These are phyloP conservation scores for Malurus splendens DNA, from an alignment of 2,797 vertebrate species.

Conservation along the genomic window DNA sequence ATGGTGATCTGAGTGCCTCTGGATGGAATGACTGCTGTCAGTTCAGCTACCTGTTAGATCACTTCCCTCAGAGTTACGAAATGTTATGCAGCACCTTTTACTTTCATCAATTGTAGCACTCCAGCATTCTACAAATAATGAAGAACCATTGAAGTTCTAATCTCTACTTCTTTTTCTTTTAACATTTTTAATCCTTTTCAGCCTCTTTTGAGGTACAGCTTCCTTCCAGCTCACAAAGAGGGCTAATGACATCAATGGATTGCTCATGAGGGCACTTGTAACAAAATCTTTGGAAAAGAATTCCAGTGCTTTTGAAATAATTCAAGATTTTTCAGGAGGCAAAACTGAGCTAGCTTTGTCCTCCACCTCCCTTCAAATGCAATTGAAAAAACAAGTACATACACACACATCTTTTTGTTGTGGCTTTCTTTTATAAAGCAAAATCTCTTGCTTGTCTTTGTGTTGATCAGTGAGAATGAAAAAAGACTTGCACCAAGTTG, in stretches of 20 bases:
- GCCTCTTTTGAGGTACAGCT: conserved; percentile 27
- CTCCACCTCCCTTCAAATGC: fast-evolving
- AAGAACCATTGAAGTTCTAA: not conserved
- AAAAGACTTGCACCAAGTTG: conserved; percentile 30
- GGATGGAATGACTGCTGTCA: not conserved
- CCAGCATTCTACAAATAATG: not conserved
- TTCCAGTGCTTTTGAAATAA: conserved; percentile 13
- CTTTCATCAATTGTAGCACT: not conserved
- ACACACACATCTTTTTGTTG: not conserved
- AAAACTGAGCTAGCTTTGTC: not conserved
- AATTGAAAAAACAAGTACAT: not conserved
- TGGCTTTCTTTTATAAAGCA: not conserved
- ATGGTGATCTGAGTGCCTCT: not conserved
- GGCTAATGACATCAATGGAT: conserved; percentile 18
- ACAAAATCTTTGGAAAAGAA: conserved; percentile 13
- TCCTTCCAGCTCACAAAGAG: conserved; percentile 36
- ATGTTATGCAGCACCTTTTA: not conserved
- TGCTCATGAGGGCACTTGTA: conserved; percentile 11
- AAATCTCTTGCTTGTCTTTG: not conserved
- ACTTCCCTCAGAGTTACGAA: not conserved
- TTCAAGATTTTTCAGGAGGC: not conserved
- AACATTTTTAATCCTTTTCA: conserved; percentile 34
- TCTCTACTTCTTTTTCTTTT: not conserved
- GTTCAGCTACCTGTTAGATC: not conserved
- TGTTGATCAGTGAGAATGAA: conserved; percentile 22